phyloP scores from a whole-genome alignment of 2,797 vertebrate species.

The Esox masquinongy region DNA sequence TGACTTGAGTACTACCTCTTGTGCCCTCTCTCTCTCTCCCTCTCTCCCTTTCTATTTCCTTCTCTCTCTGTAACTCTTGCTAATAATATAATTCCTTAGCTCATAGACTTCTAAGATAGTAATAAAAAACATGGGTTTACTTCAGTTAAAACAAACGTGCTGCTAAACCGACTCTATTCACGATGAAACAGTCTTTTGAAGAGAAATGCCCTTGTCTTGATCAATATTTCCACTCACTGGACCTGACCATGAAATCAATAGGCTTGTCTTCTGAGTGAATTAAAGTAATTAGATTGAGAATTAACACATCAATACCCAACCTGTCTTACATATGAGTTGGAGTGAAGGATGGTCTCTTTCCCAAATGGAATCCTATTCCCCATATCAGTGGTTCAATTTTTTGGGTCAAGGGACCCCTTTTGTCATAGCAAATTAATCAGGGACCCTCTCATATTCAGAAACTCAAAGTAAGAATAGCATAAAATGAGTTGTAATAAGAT shows the following conservation, averaged over 20 bases:
- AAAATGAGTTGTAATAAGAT: too few species aligned
- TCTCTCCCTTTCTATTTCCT: neutral
- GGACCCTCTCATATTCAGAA: too few species aligned
- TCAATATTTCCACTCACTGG: conserved; percentile 39
- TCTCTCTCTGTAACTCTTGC: neutral
- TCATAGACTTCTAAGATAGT: neutral
- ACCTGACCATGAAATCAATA: conserved; percentile 46
- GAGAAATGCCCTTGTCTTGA: conserved; percentile 1
- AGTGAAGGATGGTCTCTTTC: neutral
- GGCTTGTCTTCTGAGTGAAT: conserved; percentile 45
- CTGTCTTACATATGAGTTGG: neutral
- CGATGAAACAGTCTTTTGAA: neutral
- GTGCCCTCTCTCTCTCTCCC: neutral
- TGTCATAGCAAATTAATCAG: too few species aligned
- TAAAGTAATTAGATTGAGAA: conserved; percentile 52
- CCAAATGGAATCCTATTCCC: neutral
- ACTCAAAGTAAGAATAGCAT: too few species aligned
- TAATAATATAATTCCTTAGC: neutral
- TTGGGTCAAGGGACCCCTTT: too few species aligned
- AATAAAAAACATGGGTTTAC: neutral
- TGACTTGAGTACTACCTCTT: too few species aligned
- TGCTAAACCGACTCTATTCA: neutral
- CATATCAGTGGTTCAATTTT: neutral
- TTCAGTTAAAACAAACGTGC: neutral
- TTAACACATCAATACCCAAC: conserved; percentile 36